Percentiles rank a stretch among this genome's conserved stretches.
Conservation (phyloP, 2,888 invertebrate genomes). For the Priocnemis perturbator region DNA sequence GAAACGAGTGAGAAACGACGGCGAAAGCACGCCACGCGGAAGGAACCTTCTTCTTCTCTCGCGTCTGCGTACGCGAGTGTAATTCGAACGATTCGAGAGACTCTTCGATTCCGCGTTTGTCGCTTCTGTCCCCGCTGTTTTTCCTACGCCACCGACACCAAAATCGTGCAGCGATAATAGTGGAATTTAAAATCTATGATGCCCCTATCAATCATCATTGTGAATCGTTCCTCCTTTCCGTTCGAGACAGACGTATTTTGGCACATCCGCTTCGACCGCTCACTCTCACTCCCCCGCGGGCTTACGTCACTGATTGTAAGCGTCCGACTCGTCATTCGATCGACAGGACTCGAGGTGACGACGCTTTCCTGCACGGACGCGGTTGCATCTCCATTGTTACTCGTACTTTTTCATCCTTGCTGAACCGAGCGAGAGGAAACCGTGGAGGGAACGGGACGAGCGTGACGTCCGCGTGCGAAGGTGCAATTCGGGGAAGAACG, state of each 20-base stretch:
- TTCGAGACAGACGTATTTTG: too few species aligned
- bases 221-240: too few species aligned
- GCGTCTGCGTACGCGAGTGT: too few species aligned
- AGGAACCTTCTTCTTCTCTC: slow-evolving; percentile 18
- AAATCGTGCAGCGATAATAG: too few species aligned
- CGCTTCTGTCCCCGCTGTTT: too few species aligned
- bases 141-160: too few species aligned
- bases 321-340: slow-evolving; percentile 13
- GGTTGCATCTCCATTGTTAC: background rate
- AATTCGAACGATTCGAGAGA: too few species aligned
- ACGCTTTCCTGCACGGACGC: slow-evolving; percentile 11
- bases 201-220: too few species aligned
- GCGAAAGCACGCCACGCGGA: slow-evolving; percentile 40
- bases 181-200: too few species aligned
- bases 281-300: background rate
- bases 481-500: slow-evolving; percentile 28
- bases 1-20: slow-evolving; percentile 24
- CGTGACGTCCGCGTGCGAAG: background rate
- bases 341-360: slow-evolving; percentile 9
- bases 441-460: background rate
- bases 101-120: too few species aligned
- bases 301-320: background rate
- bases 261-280: background rate
- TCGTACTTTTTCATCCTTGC: background rate
- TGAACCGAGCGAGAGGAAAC: background rate